Percentiles rank a stretch among this genome's conserved stretches.
phyloP scores from a whole-genome alignment of 2,113 vertebrate genomes.

The Bos javanicus region DNA sequence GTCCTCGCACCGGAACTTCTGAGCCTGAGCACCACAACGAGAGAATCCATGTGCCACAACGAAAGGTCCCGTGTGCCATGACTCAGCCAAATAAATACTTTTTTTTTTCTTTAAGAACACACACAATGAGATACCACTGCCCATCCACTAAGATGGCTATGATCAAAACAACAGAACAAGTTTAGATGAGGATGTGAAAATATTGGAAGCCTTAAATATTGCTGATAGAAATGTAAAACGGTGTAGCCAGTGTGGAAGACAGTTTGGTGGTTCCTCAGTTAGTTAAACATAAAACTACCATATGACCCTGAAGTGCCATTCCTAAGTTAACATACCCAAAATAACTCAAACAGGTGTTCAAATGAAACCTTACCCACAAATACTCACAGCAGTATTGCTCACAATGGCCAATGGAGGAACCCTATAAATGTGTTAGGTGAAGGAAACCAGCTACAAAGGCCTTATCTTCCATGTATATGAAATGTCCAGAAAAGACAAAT shows the following conservation, averaged over 20 bases:
- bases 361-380: not conserved
- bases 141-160: not conserved
- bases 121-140: not conserved
- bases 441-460: not conserved
- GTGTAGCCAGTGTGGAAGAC: not conserved
- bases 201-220: not conserved
- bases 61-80: rapidly evolving
- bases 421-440: not conserved
- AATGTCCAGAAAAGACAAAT: not conserved
- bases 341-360: not conserved
- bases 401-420: not conserved
- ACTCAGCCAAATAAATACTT: not conserved
- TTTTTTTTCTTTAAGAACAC: not conserved
- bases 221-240: not conserved
- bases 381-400: not conserved
- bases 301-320: not conserved
- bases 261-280: not conserved
- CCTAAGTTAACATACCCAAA: not conserved
- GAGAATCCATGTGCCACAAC: not conserved
- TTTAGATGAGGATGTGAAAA: not conserved
- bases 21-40: not conserved
- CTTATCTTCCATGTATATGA: not conserved
- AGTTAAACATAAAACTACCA: not conserved
- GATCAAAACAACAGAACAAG: not conserved
- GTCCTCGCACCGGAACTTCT: rapidly evolving